These are phyloP conservation scores for Melieria crassipennis DNA, from an alignment of 2,888 invertebrate genomes.

Conservation along the genomic window DNA sequence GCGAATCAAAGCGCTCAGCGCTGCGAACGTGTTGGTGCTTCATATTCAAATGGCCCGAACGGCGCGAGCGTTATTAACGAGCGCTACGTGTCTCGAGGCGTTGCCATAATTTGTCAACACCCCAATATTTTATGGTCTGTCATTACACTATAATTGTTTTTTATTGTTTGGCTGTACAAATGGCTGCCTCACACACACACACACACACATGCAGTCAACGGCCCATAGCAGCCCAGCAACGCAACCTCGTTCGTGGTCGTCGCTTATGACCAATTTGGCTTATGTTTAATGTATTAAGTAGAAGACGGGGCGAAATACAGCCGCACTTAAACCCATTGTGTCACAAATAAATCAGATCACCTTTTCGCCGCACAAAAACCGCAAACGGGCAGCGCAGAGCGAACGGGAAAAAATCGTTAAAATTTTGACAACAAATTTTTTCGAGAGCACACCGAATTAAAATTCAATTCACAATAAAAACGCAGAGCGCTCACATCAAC, in stretches of 20 bases:
- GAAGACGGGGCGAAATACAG: slow-evolving; percentile 11
- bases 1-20: no score
- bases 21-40: no score
- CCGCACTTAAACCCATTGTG: slow-evolving; percentile 50
- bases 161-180: slow-evolving; percentile 38
- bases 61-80: no score
- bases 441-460: slow-evolving; percentile 46
- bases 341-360: slow-evolving; percentile 60
- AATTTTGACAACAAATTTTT: slow-evolving; percentile 51
- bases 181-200: slow-evolving; percentile 42
- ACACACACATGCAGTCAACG: not conserved
- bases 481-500: no score
- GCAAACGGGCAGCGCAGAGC: no score
- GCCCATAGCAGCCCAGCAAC: slow-evolving; percentile 12
- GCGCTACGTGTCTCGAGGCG: slow-evolving; percentile 45
- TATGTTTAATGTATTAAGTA: slow-evolving; percentile 58
- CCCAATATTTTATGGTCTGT: slow-evolving; percentile 57
- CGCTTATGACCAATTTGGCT: slow-evolving; percentile 40
- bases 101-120: slow-evolving; percentile 62
- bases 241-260: slow-evolving; percentile 25
- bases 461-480: slow-evolving; percentile 55
- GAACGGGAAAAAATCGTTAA: slow-evolving; percentile 42
- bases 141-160: slow-evolving; percentile 55
- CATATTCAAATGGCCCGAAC: no score
- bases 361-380: slow-evolving; percentile 40